Evolutionary conservation across 2,888 invertebrate genomes (phyloP), one percentile per base, ranked within the genome.

Genomic region (Toxonevra muliebris): DNA sequence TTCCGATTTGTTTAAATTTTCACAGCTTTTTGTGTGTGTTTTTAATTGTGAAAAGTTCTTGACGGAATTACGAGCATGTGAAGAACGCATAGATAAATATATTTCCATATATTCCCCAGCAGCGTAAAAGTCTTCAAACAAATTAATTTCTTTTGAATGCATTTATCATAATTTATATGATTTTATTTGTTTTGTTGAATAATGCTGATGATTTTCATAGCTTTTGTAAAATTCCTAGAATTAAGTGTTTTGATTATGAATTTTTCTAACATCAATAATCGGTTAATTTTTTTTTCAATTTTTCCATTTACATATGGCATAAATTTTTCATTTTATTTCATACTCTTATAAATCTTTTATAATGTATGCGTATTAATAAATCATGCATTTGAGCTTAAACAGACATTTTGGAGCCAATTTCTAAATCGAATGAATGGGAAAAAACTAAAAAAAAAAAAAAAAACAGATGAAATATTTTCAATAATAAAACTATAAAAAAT

Each of bases 1-100:
- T 65, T 68, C 65, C 65, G 62, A 68, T 70, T 59, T 68, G 67
- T 68, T 68, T 70, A 65, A 68, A 65, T 62, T 65, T 62, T 45
- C 41, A 20, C 30, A 20, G 45, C 43, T 55, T 61, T 55, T 61
- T 54, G 61, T 30, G 41, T 52, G 17, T 45, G 10, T n/a, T 48
- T 48, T 66, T 43, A 61, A 65, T 68, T 59, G 63, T 54, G 53
- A 63, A 60, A 61, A 54, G 45, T 40, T 42, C 45, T 48, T 67
- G 69, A 69, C 58, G 55, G 69, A 69, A 64, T 64, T 66, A 69
- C 61, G 54, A 20, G 55, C 52, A 17, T 12, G 45, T 62, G 53
- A 30, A 30, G 30, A 30, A 30, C 30, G 30, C 30, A 30, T 54
- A 30, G 43, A 30, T 43, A 54, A 62, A 17, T 52, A 20, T 41